A percentile compares a stretch with the other conserved stretches of the same genome.
phyloP scores from a whole-genome alignment of 2,113 vertebrate genomes.

The Datnioides undecimradiatus region DNA sequence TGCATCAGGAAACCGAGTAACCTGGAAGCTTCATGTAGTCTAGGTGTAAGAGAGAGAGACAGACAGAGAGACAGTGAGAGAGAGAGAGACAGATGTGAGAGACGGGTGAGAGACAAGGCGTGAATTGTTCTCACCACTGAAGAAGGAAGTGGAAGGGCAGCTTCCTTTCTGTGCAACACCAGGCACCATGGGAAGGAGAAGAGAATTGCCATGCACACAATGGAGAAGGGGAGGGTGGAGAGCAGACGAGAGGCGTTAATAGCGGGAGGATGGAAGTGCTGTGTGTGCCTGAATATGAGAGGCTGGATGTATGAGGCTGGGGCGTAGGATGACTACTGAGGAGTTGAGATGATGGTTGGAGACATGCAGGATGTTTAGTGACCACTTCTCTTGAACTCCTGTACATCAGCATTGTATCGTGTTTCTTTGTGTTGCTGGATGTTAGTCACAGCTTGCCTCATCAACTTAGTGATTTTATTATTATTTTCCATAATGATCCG shows the following conservation, averaged over 20 bases:
- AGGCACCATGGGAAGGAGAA: slow-evolving; percentile 57
- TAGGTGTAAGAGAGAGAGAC: slow-evolving; percentile 11
- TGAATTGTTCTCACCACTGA: slow-evolving; percentile 76
- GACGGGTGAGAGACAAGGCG: slow-evolving; percentile 68
- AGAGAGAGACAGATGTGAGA: slow-evolving; percentile 53
- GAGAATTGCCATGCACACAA: slow-evolving; percentile 66
- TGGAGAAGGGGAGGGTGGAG: slow-evolving; percentile 59
- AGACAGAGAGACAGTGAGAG: background rate
- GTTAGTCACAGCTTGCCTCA: slow-evolving; percentile 29
- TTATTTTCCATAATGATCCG: background rate
- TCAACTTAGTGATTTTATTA: background rate
- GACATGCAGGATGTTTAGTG: slow-evolving; percentile 19
- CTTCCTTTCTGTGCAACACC: slow-evolving; percentile 72
- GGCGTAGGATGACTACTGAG: slow-evolving; percentile 20
- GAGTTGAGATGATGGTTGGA: slow-evolving; percentile 19
- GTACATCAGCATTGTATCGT: slow-evolving; percentile 2
- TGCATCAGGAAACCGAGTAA: slow-evolving; percentile 37
- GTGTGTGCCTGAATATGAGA: slow-evolving; percentile 45
- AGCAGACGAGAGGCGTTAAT: slow-evolving; percentile 54
- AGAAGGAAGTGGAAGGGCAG: slow-evolving; percentile 77
- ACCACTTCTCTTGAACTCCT: background rate
- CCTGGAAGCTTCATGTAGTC: slow-evolving; percentile 29
- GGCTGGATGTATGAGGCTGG: slow-evolving; percentile 40
- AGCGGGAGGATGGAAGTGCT: slow-evolving; percentile 60
- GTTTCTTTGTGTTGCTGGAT: slow-evolving; percentile 15